These are phyloP conservation scores for Melanotus villosus DNA, from an alignment of 2,888 invertebrate genomes.

Conservation along the genomic window DNA sequence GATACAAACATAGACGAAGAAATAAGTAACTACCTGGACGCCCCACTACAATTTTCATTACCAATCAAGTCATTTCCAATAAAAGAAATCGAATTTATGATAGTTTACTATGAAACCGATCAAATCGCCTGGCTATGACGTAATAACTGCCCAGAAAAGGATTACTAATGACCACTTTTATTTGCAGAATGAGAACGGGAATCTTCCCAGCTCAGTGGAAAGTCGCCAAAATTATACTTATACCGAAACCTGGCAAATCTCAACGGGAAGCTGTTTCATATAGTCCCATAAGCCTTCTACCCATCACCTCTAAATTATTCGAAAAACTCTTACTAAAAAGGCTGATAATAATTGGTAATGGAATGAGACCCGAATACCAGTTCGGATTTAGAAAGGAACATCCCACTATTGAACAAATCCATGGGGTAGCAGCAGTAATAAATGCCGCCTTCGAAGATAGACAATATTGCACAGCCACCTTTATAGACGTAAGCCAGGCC, in stretches of 20 bases:
- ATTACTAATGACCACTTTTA: not conserved
- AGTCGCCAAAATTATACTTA: not conserved
- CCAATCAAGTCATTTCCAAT: not conserved
- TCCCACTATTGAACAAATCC: no score
- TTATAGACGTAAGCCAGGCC: no score
- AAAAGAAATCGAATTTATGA: not conserved
- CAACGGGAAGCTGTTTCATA: not conserved
- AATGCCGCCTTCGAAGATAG: not conserved
- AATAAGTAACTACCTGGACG: no score
- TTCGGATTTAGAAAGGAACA: no score
- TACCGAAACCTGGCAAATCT: not conserved
- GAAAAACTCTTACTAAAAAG: not conserved
- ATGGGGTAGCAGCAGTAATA: not conserved
- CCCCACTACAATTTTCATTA: no score
- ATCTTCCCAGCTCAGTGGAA: not conserved
- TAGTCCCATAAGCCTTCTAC: not conserved
- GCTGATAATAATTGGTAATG: not conserved
- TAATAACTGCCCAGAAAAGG: not conserved
- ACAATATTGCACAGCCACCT: no score
- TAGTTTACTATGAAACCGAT: not conserved
- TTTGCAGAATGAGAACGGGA: not conserved
- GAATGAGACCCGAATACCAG: not conserved
- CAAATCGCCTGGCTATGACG: not conserved
- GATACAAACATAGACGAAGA: not conserved
- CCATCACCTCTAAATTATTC: not conserved